phyloP scores from a whole-genome alignment of 2,888 invertebrate species.

The Caenorhabditis angaria region DNA sequence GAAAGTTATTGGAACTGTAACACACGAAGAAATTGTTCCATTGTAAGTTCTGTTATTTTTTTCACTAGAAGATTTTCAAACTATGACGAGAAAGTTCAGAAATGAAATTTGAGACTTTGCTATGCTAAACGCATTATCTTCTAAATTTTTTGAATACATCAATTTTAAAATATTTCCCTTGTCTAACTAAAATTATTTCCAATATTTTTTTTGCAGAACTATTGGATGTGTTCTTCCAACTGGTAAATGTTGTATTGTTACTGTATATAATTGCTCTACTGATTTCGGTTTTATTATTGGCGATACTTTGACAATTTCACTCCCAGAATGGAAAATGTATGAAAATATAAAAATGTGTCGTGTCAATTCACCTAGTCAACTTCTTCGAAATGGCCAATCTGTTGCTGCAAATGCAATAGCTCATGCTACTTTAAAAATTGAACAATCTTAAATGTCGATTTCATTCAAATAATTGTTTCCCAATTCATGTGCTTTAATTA shows the following conservation, averaged over 20 bases:
- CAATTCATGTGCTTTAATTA: no score
- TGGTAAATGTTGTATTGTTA: conserved; percentile 26
- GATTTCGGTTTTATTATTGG: conserved; percentile 39
- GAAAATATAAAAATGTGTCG: conserved; percentile 7
- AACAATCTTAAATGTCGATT: conserved; percentile 5
- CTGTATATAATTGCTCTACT: conserved; percentile 32
- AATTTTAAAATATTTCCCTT: no score
- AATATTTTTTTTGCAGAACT: conserved; percentile 5
- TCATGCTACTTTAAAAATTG: conserved; percentile 1
- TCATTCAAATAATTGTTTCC: no score
- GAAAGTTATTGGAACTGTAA: conserved; percentile 32
- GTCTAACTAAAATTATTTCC: no score
- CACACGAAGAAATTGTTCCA: conserved; percentile 31
- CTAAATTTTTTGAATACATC: no score
- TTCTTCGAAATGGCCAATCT: conserved; percentile 16
- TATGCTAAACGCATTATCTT: no score
- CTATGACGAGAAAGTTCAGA: neutral
- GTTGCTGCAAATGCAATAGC: neutral
- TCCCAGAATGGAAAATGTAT: conserved; percentile 19
- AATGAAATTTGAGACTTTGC: no score
- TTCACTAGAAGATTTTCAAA: neutral
- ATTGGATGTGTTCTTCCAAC: neutral
- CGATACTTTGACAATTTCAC: conserved; percentile 23
- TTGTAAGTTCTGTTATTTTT: conserved; percentile 9
- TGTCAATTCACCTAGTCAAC: conserved; percentile 7